These are phyloP conservation scores for Tinea trinotella DNA, from an alignment of 2,888 invertebrate species.

Conservation along the genomic window DNA sequence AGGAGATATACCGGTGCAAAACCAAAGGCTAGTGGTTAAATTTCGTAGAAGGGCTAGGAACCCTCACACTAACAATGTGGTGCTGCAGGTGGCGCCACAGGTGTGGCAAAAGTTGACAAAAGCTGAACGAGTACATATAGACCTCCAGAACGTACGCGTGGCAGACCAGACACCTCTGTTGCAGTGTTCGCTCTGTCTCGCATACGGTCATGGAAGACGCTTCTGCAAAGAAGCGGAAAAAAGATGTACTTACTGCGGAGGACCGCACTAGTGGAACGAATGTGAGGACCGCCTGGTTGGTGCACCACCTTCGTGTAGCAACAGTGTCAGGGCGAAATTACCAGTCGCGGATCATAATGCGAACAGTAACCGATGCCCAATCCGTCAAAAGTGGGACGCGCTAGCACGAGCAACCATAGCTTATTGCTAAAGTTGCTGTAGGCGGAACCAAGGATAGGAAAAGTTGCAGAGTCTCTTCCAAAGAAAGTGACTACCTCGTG, in stretches of 20 bases:
- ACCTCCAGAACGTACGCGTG: constrained; percentile 3
- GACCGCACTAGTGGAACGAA: constrained; percentile 20
- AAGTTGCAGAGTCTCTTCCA: neutral
- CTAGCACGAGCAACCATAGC: constrained; percentile 24
- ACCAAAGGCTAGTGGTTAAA: too few species aligned
- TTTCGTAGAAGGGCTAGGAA: too few species aligned
- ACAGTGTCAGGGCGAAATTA: constrained; percentile 20
- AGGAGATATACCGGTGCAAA: too few species aligned
- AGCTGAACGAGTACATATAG: constrained; percentile 9
- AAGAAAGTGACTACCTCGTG: neutral
- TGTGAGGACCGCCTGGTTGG: constrained; percentile 15
- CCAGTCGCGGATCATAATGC: constrained; percentile 17
- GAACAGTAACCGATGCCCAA: constrained; percentile 21
- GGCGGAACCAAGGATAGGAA: neutral
- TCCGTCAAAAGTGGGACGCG: constrained; percentile 24
- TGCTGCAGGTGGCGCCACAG: constrained; percentile 24
- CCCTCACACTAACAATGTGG: too few species aligned
- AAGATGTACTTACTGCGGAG: constrained; percentile 27
- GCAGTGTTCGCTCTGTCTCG: constrained; percentile 26
- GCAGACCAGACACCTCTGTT: constrained; percentile 20
- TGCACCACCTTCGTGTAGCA: constrained; percentile 18
- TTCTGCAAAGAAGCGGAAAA: constrained; percentile 24
- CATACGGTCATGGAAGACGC: constrained; percentile 27
- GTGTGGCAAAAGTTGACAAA: constrained; percentile 21
- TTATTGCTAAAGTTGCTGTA: constrained; percentile 24